These are phyloP conservation scores for Hypercompe scribonia DNA, from an alignment of 2,888 invertebrate species.

Conservation along the genomic window DNA sequence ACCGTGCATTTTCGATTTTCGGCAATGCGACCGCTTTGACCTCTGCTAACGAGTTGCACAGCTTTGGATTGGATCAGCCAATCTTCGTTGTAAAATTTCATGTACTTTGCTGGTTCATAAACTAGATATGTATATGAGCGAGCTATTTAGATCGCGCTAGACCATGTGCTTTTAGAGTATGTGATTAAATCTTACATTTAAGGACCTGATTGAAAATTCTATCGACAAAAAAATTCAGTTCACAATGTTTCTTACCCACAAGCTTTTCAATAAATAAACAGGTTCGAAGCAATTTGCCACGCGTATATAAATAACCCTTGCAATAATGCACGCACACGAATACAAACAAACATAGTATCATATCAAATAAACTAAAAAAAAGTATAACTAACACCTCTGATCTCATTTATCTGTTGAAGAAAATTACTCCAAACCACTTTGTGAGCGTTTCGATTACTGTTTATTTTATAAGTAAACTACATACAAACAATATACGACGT, in stretches of 20 bases:
- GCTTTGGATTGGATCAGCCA: too few relatives aligned
- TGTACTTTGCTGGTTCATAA: too few relatives aligned
- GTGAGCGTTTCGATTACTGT: conserved; percentile 51
- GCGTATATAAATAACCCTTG: background rate
- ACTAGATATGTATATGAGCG: too few relatives aligned
- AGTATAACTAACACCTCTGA: conserved; percentile 54
- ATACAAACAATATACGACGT: conserved; percentile 18
- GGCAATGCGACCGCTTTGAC: too few relatives aligned
- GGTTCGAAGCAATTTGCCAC: background rate
- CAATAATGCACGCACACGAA: conserved; percentile 5
- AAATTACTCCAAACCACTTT: conserved; percentile 55
- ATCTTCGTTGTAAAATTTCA: too few relatives aligned
- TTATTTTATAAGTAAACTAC: conserved; percentile 42
- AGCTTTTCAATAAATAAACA: background rate
- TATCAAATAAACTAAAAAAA: conserved; percentile 46
- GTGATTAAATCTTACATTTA: background rate
- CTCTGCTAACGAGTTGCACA: too few relatives aligned
- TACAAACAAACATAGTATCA: conserved; percentile 18
- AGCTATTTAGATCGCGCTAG: too few relatives aligned
- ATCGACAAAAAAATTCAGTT: conserved; percentile 7
- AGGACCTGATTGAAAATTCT: background rate
- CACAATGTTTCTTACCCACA: background rate
- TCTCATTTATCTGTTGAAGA: conserved; percentile 55
- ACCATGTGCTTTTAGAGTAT: too few relatives aligned
- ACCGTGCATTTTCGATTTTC: too few relatives aligned